phyloP scores from a whole-genome alignment of 2,888 invertebrate species.

The Nomada ruficornis region DNA sequence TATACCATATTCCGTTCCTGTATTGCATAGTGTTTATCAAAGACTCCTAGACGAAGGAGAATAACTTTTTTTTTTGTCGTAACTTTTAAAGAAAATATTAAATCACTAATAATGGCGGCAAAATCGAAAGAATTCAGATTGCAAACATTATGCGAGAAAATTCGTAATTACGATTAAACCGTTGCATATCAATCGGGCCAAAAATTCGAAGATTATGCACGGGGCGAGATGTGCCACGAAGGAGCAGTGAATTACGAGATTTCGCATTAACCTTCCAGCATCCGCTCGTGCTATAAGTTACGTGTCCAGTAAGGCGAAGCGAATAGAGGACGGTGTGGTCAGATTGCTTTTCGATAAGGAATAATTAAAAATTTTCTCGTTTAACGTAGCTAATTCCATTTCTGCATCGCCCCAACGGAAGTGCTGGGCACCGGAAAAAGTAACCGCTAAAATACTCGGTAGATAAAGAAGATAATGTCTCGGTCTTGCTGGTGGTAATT shows the following conservation, averaged over 20 bases:
- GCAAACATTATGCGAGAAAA: no score
- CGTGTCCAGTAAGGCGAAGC: constrained; percentile 34
- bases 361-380: constrained; percentile 85
- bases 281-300: constrained; percentile 60
- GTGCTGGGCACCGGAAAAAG: constrained; percentile 77
- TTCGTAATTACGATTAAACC: no score
- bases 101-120: no score
- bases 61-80: background rate
- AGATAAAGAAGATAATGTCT: constrained; percentile 84
- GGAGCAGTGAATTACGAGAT: constrained; percentile 66
- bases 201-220: constrained; percentile 53
- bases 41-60: background rate
- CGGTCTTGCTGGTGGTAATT: constrained; percentile 81
- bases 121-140: no score
- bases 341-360: constrained; percentile 85
- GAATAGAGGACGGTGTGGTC: constrained; percentile 54
- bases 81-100: no score
- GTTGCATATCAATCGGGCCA: no score
- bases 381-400: constrained; percentile 83
- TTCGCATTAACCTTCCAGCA: constrained; percentile 64
- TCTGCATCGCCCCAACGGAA: constrained; percentile 70
- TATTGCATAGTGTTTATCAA: no score
- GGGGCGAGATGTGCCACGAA: constrained; percentile 58
- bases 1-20: no score
- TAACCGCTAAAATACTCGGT: constrained; percentile 83